phyloP scores from a whole-genome alignment of 1,140 invertebrate genomes.

The Drosophila murphyi region DNA sequence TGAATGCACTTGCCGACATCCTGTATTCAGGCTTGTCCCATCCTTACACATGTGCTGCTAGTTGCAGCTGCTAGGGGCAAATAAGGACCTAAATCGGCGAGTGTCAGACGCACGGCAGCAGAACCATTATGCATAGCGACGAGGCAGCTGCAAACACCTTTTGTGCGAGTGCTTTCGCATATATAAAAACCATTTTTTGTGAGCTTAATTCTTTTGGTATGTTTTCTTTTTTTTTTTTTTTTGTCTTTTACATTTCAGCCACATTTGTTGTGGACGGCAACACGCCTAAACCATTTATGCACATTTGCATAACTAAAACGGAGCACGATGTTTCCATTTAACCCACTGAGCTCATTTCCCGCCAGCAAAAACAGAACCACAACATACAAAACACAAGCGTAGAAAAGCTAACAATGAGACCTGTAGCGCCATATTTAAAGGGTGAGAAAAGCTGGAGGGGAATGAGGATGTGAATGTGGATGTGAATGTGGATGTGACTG shows the following conservation, averaged over 20 bases:
- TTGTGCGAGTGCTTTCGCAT: slow-evolving; percentile 20
- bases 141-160: slow-evolving; percentile 26
- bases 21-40: slow-evolving; percentile 2
- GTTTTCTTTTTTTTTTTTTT: slow-evolving; percentile 25
- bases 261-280: slow-evolving; percentile 62
- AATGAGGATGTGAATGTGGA: neutral
- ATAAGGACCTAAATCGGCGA: slow-evolving; percentile 74
- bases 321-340: slow-evolving; percentile 68
- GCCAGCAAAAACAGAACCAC: slow-evolving; percentile 59
- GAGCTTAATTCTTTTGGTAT: slow-evolving; percentile 55
- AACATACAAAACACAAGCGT: slow-evolving; percentile 50
- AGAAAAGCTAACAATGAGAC: slow-evolving; percentile 1
- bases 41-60: neutral
- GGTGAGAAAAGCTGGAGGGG: neutral
- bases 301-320: slow-evolving; percentile 62
- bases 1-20: slow-evolving; percentile 2
- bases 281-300: slow-evolving; percentile 57
- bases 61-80: slow-evolving; percentile 47
- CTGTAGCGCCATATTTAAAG: neutral
- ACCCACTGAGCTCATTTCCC: slow-evolving; percentile 72
- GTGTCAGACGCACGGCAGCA: slow-evolving; percentile 60
- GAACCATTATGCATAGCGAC: slow-evolving; percentile 24
- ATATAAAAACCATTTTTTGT: slow-evolving; percentile 30
- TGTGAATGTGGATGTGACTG: neutral
- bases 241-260: slow-evolving; percentile 39